phyloP scores from a whole-genome alignment of 2,113 vertebrate genomes.

The Semicossyphus pulcher region DNA sequence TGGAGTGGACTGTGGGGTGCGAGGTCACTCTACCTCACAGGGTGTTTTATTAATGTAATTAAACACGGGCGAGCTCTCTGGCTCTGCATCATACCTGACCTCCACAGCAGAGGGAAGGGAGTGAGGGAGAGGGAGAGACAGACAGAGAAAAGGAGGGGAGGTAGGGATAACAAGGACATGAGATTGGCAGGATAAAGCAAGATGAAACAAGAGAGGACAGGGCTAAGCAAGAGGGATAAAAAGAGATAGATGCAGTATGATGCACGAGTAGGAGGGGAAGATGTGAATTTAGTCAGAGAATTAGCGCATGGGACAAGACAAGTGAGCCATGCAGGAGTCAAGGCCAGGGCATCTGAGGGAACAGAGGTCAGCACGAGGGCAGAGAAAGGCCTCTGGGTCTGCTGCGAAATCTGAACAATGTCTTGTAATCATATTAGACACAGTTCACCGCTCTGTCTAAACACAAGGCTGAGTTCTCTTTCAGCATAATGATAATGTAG shows the following conservation, averaged over 20 bases:
- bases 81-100: conserved; percentile 75
- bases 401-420: conserved; percentile 67
- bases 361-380: conserved; percentile 64
- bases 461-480: conserved; percentile 51
- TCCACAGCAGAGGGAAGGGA: conserved; percentile 63
- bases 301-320: conserved; percentile 48
- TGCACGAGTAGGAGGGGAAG: conserved; percentile 58
- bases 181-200: conserved; percentile 72
- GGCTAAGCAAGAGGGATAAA: conserved; percentile 63
- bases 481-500: conserved; percentile 39
- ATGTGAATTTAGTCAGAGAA: conserved; percentile 62
- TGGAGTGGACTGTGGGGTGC: conserved; percentile 50
- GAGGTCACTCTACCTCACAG: conserved; percentile 79
- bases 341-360: conserved; percentile 61
- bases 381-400: conserved; percentile 56
- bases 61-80: conserved; percentile 77
- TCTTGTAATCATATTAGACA: conserved; percentile 78
- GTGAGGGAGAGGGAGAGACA: conserved; percentile 30
- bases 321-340: conserved; percentile 60
- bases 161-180: conserved; percentile 70
- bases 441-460: conserved; percentile 66
- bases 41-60: conserved; percentile 84
- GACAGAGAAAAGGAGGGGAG: conserved; percentile 29
- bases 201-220: conserved; percentile 71
- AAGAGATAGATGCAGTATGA: conserved; percentile 61